These are phyloP conservation scores for Cossypha dichroa DNA, from an alignment of 2,797 vertebrate genomes.

Conservation along the genomic window DNA sequence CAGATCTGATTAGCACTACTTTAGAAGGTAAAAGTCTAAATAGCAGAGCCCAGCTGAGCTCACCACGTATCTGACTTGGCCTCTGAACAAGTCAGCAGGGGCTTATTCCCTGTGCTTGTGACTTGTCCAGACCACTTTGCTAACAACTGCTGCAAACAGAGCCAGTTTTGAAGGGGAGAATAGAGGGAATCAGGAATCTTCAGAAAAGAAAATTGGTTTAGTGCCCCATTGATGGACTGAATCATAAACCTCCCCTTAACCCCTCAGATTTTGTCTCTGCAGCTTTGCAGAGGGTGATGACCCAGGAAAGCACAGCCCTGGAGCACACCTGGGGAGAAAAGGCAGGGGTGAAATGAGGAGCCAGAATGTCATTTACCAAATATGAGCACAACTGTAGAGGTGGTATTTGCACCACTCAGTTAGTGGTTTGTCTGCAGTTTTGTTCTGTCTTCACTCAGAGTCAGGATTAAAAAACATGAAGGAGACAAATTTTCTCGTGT, in stretches of 20 bases:
- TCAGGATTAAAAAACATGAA: too few species aligned
- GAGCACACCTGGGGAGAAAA: background rate
- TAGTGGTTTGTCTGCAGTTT: too few species aligned
- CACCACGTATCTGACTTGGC: fast-evolving
- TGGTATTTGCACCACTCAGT: too few species aligned
- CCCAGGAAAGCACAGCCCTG: background rate
- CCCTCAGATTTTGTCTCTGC: background rate
- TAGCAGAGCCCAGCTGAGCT: background rate
- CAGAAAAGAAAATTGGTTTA: background rate
- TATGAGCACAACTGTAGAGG: background rate
- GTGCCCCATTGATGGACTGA: background rate
- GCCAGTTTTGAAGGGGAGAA: background rate
- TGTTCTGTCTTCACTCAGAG: too few species aligned
- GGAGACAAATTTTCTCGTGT: too few species aligned
- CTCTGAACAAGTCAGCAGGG: background rate
- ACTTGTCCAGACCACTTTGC: background rate
- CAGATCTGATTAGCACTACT: background rate
- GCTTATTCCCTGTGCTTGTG: background rate
- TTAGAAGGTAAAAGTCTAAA: background rate
- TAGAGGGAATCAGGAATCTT: background rate
- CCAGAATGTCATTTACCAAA: background rate
- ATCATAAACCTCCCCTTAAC: background rate
- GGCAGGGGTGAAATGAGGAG: fast-evolving
- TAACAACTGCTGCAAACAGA: background rate
- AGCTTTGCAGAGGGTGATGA: fast-evolving